Conservation (phyloP, 2,888 invertebrate genomes). For the Dicycla oo region DNA sequence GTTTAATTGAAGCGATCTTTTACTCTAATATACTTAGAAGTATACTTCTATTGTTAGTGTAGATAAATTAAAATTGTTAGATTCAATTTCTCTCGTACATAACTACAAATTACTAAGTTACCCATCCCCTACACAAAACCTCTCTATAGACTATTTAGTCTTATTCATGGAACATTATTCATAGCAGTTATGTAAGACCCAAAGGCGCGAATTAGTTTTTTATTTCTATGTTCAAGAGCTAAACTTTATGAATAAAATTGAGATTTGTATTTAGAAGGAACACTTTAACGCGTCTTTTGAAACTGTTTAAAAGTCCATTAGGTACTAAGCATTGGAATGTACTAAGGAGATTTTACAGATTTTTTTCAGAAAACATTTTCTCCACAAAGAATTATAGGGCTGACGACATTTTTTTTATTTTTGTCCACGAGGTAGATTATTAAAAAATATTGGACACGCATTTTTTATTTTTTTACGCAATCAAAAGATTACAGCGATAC, state of each 20-base stretch:
- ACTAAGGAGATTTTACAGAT: not conserved
- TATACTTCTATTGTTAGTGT: not conserved
- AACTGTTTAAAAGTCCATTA: constrained; percentile 45
- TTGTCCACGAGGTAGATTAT: too few species aligned
- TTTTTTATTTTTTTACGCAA: too few species aligned
- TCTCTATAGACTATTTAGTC: constrained; percentile 39
- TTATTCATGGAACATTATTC: constrained; percentile 41
- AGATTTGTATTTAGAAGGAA: constrained; percentile 37
- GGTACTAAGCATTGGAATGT: constrained; percentile 22
- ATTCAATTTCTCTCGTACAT: not conserved
- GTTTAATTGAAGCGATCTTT: too few species aligned
- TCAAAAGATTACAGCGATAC: too few species aligned
- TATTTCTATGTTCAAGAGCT: constrained; percentile 25
- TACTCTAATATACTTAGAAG: not conserved
- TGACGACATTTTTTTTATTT: too few species aligned
- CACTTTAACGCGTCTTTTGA: constrained; percentile 25
- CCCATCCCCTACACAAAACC: constrained; percentile 13
- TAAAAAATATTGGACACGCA: too few species aligned
- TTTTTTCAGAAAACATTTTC: not conserved
- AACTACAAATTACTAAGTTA: constrained; percentile 13
- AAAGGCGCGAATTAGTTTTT: constrained; percentile 49
- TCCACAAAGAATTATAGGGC: not conserved
- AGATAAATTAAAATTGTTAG: not conserved
- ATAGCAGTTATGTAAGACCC: constrained; percentile 31
- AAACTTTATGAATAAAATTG: constrained; percentile 57